A percentile compares a stretch with the other conserved stretches of the same genome.
These are phyloP conservation scores for Phlogophora meticulosa DNA, from an alignment of 2,888 invertebrate species.

Conservation along the genomic window DNA sequence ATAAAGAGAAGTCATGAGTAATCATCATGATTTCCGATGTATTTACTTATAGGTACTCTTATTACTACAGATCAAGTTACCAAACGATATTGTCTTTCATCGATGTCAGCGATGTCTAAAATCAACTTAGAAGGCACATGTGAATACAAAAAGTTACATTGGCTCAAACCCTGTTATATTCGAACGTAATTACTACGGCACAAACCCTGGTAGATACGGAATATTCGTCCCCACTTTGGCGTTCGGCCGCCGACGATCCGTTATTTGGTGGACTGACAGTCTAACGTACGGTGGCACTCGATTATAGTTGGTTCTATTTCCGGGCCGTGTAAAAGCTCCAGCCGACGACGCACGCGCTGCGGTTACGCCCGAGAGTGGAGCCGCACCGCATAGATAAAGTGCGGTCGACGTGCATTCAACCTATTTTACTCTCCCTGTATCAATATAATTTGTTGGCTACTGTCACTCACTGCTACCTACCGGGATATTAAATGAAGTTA, in stretches of 20 bases:
- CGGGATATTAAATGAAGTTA: no score
- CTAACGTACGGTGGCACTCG: conserved; percentile 47
- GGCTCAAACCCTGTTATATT: neutral
- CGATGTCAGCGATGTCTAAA: no score
- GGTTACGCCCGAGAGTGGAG: conserved; percentile 69
- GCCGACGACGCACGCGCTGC: conserved; percentile 72
- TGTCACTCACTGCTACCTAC: conserved; percentile 11
- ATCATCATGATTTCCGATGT: no score
- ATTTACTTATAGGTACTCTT: no score
- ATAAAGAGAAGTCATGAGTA: no score
- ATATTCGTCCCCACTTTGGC: conserved; percentile 15
- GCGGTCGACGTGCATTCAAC: conserved; percentile 67
- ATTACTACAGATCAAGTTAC: no score
- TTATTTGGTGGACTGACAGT: conserved; percentile 33
- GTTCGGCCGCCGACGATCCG: conserved; percentile 5
- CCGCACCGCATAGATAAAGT: conserved; percentile 73
- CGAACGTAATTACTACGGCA: neutral
- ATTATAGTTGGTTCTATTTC: conserved; percentile 69
- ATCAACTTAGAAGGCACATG: no score
- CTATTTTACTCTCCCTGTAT: conserved; percentile 44
- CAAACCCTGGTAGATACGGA: neutral
- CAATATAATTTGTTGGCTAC: conserved; percentile 32
- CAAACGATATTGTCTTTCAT: no score
- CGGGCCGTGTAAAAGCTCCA: conserved; percentile 66
- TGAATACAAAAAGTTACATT: no score